Evolutionary conservation across 2,797 vertebrate genomes (phyloP).

Genomic region (Emydoidea blandingii): DNA sequence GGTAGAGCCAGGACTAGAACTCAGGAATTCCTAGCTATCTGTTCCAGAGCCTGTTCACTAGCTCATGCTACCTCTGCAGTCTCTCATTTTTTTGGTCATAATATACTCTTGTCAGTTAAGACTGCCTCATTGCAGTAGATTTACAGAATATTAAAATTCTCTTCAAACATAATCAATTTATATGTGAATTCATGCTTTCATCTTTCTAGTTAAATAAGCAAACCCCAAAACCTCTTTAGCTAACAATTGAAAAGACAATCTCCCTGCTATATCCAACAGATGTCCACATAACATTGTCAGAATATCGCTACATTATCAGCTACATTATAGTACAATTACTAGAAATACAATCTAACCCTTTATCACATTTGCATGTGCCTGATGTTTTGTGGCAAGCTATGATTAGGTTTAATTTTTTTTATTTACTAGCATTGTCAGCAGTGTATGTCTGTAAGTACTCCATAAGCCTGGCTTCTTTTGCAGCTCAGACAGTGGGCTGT

Average conservation of each 20-base stretch:
- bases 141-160: neutral
- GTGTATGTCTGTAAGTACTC: neutral
- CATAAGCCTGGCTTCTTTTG: neutral
- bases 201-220: neutral
- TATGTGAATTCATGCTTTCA: neutral
- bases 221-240: neutral
- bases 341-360: constrained; percentile 4
- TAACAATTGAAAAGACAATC: neutral
- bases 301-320: neutral
- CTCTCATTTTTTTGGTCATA: neutral
- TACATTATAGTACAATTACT: neutral
- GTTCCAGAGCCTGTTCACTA: fast-evolving
- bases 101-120: neutral
- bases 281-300: neutral
- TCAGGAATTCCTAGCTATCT: neutral
- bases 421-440: neutral
- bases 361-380: neutral
- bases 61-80: neutral
- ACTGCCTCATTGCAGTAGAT: neutral
- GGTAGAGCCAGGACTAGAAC: neutral
- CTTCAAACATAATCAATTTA: neutral
- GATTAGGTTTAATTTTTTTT: neutral
- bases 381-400: neutral
- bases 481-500: neutral
- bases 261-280: neutral